Evolutionary conservation across 2,113 vertebrate species (phyloP).

Genomic region (Eretmochelys imbricata): DNA sequence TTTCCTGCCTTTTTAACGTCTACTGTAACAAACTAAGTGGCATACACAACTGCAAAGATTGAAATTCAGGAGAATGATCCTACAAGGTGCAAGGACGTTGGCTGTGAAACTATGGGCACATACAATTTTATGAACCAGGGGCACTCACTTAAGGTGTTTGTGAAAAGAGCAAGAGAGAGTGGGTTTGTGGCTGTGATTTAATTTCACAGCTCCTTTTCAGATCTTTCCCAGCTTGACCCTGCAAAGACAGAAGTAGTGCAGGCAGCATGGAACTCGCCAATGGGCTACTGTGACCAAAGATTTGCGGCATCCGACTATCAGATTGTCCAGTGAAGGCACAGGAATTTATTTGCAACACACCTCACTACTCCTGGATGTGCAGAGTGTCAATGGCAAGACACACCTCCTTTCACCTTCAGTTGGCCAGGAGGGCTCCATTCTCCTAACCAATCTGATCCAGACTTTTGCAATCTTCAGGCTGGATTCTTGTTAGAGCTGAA

Average conservation of each 20-base stretch:
- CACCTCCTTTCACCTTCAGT: background rate
- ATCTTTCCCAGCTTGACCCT: background rate
- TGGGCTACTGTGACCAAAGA: background rate
- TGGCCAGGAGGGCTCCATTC: background rate
- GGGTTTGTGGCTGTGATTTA: background rate
- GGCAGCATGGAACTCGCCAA: background rate
- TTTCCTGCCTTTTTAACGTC: background rate
- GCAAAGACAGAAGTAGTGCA: background rate
- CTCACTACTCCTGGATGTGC: background rate
- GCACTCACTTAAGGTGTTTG: background rate
- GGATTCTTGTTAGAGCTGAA: background rate
- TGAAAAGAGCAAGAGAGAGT: background rate
- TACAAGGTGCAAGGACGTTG: background rate
- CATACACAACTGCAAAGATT: slow-evolving; percentile 26
- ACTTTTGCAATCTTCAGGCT: background rate
- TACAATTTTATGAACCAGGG: background rate
- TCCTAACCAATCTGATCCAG: background rate
- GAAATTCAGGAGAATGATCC: slow-evolving; percentile 6
- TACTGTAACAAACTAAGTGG: slow-evolving; percentile 28
- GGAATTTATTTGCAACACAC: background rate
- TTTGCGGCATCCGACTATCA: background rate
- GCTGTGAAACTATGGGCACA: background rate
- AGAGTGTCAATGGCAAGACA: background rate
- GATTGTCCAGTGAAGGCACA: background rate
- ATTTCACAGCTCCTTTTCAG: background rate